Base-by-base conservation (phyloP, 64 coral and sea anemone genomes). In the Stylophora pistillata region DNA sequence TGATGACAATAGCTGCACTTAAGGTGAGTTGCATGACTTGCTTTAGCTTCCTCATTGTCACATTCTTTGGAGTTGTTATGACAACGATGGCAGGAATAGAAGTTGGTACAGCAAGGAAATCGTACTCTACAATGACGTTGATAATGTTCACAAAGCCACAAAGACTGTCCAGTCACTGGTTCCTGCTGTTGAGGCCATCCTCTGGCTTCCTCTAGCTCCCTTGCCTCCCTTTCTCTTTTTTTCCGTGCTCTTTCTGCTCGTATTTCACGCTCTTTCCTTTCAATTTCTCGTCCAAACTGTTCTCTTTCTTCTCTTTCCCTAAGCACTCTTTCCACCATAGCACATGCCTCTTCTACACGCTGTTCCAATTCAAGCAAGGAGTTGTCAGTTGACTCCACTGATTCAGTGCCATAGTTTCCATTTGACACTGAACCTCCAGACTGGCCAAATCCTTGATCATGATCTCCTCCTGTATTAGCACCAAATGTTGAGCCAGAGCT, bases 21-120 rank as follows among this genome's bases (percentile, higher is more conserved):
- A 0, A 92, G 55, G 15, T 86, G 72, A 1, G 61, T 87, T 4
- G 57, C 78, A 41, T 94, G 54, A 0, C 72, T 57, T 14, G 91
- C 86, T n/a, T 84, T 81, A 58, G 37, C 64, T 9, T 89, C 63
- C 10, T 70, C 74, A 57, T 78, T 53, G 4, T 71, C 17, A 27
- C 92, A 89, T 3, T 25, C 18, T 37, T 83, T 88, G 2, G 81
- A 76, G 57, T 66, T 71, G 54, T 94, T 89, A 41, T 94, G 92
- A 31, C 92, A 94, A 15, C 87, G 87, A 86, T 94, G 92, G 58
- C 92, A 94, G 2, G 72, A 53, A 70, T 69, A 89, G 79, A 89
- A 94, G 5, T 84, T 47, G 1, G 65, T 30, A 52, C 92, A 94
- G 54, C 92, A 94, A 65, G 78, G 87, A 56, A 94, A 94, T 10